Base-by-base conservation (phyloP, 2,113 vertebrate genomes). In the Chaetorhynchus papuensis region DNA sequence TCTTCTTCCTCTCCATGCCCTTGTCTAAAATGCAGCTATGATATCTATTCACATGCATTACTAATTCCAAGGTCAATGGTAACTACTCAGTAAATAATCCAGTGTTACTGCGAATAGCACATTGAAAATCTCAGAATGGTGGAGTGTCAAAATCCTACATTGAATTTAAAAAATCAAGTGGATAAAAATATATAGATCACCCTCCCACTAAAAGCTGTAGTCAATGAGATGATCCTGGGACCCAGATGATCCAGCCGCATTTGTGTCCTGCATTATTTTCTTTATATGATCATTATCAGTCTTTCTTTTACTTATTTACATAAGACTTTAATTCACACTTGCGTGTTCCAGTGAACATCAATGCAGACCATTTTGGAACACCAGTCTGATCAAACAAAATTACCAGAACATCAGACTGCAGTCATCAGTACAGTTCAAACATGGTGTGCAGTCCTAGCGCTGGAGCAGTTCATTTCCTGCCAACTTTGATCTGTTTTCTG, bases 381-480 rank as follows among this genome's bases (percentile, higher is more conserved):
- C 24, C 17, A 44, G 19, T 31, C 26, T 61, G 63, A 83, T 27
- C 15, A 64, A 90, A 76, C 24, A 52, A 69, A 69, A 35, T 65
- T 61, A 59, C 71, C 63, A 86, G 44, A 76, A 39, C 17, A 81
- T 49, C 68, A 87, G 50, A 84, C 35, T 63, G 16, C 44, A 56
- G 30, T 56, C 53, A 60, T 37, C 49, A 64, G 19, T 27, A 75
- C 33, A 64, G 27, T 59, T 70, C 50, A 75, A 60, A 84, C 1
- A 1, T 4, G 9, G 19, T 52, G 33, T 71, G 60, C 61, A 41
- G 44, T 47, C 57, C 60, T 17, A 74, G 33, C 1, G 5, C 21
- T 52, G 78, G 52, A 96, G 84, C 60, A 54, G 64, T 59, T 89
- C 11, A 47, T 84, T 94, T 97, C 77, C 90, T 91, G 69, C 47